phyloP scores from a whole-genome alignment of 2,797 vertebrate genomes.

The Acipenser oxyrinchus region DNA sequence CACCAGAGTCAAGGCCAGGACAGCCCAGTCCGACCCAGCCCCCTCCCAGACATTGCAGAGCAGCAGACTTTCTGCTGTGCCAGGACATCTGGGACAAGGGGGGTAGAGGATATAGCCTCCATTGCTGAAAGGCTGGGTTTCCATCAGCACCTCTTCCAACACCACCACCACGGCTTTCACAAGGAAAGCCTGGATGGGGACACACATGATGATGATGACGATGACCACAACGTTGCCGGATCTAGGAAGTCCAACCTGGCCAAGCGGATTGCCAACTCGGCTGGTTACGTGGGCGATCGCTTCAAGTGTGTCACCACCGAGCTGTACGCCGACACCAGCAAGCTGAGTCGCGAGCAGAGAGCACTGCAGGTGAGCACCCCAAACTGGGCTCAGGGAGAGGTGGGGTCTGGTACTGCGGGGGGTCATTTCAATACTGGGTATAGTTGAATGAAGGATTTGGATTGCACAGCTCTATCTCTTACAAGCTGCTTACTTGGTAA shows the following conservation, averaged over 20 bases:
- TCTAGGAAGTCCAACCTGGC: slow-evolving; percentile 83
- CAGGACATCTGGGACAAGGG: slow-evolving; percentile 54
- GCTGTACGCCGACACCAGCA: slow-evolving; percentile 94
- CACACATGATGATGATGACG: slow-evolving; percentile 51
- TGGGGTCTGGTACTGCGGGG: background rate
- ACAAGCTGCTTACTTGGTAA: slow-evolving; percentile 11
- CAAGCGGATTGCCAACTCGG: slow-evolving; percentile 93
- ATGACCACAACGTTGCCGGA: slow-evolving; percentile 54
- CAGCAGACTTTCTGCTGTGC: slow-evolving; percentile 65
- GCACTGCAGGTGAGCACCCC: slow-evolving; percentile 86
- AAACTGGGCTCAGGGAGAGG: background rate
- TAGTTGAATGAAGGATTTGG: background rate
- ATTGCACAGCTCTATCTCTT: background rate
- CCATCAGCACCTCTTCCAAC: slow-evolving; percentile 19
- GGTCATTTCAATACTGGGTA: too few relatives aligned
- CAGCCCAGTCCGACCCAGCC: slow-evolving; percentile 44
- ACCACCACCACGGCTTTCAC: slow-evolving; percentile 43
- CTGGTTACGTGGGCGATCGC: slow-evolving; percentile 93
- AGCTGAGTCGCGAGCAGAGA: slow-evolving; percentile 93
- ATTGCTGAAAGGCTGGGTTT: slow-evolving; percentile 37
- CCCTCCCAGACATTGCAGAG: slow-evolving; percentile 47
- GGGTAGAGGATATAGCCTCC: slow-evolving; percentile 41
- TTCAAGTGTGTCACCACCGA: slow-evolving; percentile 97
- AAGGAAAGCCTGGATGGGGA: slow-evolving; percentile 67
- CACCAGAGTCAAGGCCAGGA: slow-evolving; percentile 41